phyloP scores from a whole-genome alignment of 2,888 invertebrate genomes.

The Sussaba pulchella region DNA sequence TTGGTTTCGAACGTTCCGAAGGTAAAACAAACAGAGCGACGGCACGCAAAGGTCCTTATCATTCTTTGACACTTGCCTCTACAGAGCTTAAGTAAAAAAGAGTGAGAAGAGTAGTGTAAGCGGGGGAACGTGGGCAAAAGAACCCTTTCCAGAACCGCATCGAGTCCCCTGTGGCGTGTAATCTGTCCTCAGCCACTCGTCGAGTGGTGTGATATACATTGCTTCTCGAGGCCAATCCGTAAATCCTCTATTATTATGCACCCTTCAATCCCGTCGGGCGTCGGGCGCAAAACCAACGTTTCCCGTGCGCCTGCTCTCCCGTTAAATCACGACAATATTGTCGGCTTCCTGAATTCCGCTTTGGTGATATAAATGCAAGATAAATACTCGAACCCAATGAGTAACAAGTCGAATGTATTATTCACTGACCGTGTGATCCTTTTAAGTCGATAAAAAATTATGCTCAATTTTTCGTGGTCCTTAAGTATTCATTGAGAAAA shows the following conservation, averaged over 20 bases:
- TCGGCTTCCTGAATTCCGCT: slow-evolving; percentile 65
- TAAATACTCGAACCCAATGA: slow-evolving; percentile 12
- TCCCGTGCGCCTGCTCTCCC: slow-evolving; percentile 45
- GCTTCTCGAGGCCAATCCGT: slow-evolving; percentile 76
- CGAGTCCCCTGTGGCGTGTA: slow-evolving; percentile 81
- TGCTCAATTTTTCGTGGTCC: background rate
- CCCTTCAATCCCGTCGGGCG: slow-evolving; percentile 73
- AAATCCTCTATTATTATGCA: slow-evolving; percentile 83
- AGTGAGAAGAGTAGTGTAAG: slow-evolving; percentile 16
- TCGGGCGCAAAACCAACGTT: slow-evolving; percentile 57
- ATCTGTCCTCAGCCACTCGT: slow-evolving; percentile 81
- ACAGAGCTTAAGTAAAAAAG: slow-evolving; percentile 72
- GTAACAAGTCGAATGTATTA: background rate
- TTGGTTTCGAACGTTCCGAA: slow-evolving; percentile 68
- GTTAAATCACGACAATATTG: slow-evolving; percentile 79
- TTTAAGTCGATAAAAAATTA: background rate
- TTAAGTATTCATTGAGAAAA: too few relatives aligned
- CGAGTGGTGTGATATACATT: slow-evolving; percentile 68
- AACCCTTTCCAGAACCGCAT: slow-evolving; percentile 60
- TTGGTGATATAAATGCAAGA: slow-evolving; percentile 16
- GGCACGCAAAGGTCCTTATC: slow-evolving; percentile 76
- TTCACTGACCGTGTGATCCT: background rate
- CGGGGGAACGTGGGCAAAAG: slow-evolving; percentile 27
- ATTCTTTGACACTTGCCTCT: slow-evolving; percentile 74
- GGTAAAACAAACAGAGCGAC: slow-evolving; percentile 44